Conservation (phyloP, 2,113 vertebrate species). For the Pterocles gutturalis region DNA sequence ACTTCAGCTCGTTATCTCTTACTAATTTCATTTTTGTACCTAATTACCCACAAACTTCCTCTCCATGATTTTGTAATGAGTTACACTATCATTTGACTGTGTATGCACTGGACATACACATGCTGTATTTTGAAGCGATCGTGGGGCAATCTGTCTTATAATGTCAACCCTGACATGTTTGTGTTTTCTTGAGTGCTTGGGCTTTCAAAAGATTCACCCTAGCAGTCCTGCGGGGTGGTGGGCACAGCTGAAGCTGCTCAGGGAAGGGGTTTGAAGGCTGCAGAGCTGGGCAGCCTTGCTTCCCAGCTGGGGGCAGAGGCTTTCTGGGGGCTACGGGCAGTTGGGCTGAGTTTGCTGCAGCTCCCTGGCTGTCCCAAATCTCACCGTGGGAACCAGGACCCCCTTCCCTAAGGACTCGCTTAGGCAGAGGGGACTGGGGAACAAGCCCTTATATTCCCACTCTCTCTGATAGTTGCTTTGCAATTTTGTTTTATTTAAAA, state of each 20-base stretch:
- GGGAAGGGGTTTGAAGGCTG: background rate
- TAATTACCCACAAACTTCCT: background rate
- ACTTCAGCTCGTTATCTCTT: background rate
- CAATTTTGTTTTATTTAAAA: background rate
- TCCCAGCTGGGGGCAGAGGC: background rate
- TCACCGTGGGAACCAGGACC: background rate
- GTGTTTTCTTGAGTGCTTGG: background rate
- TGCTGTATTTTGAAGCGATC: fast-evolving
- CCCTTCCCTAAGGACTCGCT: background rate
- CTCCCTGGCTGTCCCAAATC: background rate
- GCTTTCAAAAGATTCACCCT: background rate
- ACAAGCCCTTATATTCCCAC: background rate
- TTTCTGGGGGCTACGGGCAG: background rate
- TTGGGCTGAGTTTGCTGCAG: background rate
- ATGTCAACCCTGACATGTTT: background rate
- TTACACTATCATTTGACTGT: background rate
- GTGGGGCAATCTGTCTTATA: fast-evolving
- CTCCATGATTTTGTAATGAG: fast-evolving
- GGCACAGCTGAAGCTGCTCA: background rate
- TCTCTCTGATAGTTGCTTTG: background rate
- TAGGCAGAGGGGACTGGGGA: fast-evolving
- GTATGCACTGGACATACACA: background rate
- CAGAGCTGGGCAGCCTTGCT: background rate
- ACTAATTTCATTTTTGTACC: background rate
- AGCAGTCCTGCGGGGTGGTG: background rate